Base-by-base conservation (phyloP, 2,797 vertebrate species). In the Arctocebus calabarensis region DNA sequence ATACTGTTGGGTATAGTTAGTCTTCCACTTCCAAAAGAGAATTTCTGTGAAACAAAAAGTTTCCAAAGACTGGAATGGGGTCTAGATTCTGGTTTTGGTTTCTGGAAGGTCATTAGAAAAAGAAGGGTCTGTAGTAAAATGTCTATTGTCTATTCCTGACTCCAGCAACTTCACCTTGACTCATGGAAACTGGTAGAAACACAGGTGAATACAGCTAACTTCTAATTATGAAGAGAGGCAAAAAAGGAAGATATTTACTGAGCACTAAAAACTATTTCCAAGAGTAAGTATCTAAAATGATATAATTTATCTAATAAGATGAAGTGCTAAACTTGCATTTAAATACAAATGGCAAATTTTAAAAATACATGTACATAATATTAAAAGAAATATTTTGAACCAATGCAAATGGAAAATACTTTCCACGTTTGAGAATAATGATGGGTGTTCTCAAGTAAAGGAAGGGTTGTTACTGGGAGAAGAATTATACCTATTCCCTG, bases 191-290 rank as follows among this genome's bases (percentile, higher is more conserved):
- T 14, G 19, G 34, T 74, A 17, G 19, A 91, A 87, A 74, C 7
- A n/a, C 11, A 27, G 5, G 3, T 73, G 11, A 84, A 70, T 40
- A 73, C 0, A 59, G 55, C 7, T 64, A 11, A 70, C 20, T 55
- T 52, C 9, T 75, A 62, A 59, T 66, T 84, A 81, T 22, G 78
- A 3, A 81, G 12, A 73, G 82, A 43, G n/a, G 19, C 14, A n/a
- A 70, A 82, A 84, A 90, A 61, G 37, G 29, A 91, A 77, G 52
- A 71, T 71, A n/a, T 86, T 71, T 7, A 57, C 62, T 19, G n/a
- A 84, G 14, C 10, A 20, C 61, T 52, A 78, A 52, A 95, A 87
- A 66, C 48, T 68, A 90, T 68, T 94, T 90, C 81, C 7, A 83
- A 89, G 37, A 90, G 52, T 25, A 88, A 45, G 57, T 40, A 93